Conservation (phyloP, 1,140 invertebrate species). For the Cydia splendana region DNA sequence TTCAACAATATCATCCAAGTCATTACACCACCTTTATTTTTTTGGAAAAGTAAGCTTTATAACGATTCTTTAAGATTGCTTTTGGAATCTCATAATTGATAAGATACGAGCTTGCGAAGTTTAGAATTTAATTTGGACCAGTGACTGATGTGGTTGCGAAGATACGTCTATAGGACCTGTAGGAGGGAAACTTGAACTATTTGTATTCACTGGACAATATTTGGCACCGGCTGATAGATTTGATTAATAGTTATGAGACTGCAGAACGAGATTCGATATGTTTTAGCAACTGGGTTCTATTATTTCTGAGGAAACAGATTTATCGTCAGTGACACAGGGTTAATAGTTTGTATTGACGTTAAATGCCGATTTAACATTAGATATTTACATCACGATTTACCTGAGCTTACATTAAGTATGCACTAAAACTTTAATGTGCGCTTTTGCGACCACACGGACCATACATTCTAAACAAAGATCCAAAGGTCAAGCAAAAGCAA, state of each 20-base stretch:
- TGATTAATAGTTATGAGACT: slow-evolving; percentile 13
- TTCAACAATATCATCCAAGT: background rate
- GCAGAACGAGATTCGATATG: slow-evolving; percentile 3
- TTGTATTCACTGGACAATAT: slow-evolving; percentile 13
- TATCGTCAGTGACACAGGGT: background rate
- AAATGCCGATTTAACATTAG: background rate
- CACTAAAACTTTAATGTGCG: background rate
- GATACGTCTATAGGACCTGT: slow-evolving; percentile 16
- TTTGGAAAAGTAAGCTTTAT: background rate
- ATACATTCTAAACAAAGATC: background rate
- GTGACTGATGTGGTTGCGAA: slow-evolving; percentile 23
- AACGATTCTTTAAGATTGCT: background rate
- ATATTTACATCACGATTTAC: background rate
- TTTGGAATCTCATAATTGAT: background rate
- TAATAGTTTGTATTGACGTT: slow-evolving; percentile 2
- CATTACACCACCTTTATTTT: background rate
- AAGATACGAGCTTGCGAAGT: background rate
- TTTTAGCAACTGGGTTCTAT: background rate
- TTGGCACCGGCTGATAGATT: slow-evolving; percentile 10
- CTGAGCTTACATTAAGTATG: background rate
- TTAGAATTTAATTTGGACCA: background rate
- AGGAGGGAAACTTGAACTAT: slow-evolving; percentile 20
- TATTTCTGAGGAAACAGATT: slow-evolving; percentile 4
- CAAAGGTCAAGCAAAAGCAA: background rate
- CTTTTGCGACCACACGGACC: background rate